These are phyloP conservation scores for Strigamia crassipes DNA, from an alignment of 2,888 invertebrate species.

Conservation along the genomic window DNA sequence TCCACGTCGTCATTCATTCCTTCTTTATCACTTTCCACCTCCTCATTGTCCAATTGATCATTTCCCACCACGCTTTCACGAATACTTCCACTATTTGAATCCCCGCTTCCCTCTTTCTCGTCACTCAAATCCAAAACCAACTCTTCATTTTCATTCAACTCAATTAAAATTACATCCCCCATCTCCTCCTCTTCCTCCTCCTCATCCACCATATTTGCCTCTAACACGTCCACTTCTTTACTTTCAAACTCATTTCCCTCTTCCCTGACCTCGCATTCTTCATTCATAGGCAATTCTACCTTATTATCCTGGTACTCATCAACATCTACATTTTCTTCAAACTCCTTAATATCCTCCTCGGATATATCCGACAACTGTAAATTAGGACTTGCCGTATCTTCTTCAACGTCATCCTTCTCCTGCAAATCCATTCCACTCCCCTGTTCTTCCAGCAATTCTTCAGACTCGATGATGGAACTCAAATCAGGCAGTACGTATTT, in stretches of 20 bases:
- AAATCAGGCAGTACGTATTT: background rate
- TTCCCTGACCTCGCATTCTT: background rate
- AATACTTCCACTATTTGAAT: background rate
- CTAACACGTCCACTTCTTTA: background rate
- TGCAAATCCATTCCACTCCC: background rate
- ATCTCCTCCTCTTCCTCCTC: background rate
- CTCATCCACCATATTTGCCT: background rate
- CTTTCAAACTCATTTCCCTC: background rate
- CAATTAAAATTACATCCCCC: background rate
- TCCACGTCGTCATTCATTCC: background rate
- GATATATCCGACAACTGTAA: slow-evolving; percentile 3
- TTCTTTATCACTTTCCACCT: background rate
- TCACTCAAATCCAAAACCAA: background rate
- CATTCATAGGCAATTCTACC: background rate
- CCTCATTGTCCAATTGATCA: background rate
- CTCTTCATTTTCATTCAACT: slow-evolving; percentile 25
- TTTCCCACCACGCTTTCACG: background rate
- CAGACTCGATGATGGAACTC: slow-evolving; percentile 24
- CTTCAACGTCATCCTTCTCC: background rate
- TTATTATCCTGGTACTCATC: slow-evolving; percentile 1
- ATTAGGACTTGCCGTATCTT: background rate
- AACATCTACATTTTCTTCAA: background rate
- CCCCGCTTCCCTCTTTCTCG: background rate
- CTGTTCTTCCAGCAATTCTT: background rate
- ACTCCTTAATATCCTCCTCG: background rate